Evolutionary conservation across 2,113 vertebrate species (phyloP), one percentile per base, ranked within the genome.

Genomic region (Stigmatopora argus): DNA sequence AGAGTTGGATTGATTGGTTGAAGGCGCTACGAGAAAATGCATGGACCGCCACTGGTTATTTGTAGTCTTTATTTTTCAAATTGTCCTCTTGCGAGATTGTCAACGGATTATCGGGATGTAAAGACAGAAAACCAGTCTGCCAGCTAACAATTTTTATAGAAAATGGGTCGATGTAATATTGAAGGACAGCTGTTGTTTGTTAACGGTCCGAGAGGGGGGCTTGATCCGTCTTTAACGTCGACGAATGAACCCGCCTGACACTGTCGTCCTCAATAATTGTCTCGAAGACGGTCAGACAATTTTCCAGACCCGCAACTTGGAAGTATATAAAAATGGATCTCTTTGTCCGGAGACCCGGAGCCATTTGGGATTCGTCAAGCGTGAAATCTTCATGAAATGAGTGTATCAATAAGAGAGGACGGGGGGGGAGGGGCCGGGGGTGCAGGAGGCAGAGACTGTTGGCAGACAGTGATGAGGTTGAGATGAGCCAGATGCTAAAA

Each of bases 241-340:
- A 46, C 13, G 46, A 6, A 31, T 31, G 26, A 56, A 15, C 53
- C 26, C 4, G 23, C 14, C 12, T 55, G 38, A 7, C 9, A 41
- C 38, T 55, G 5, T 31, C 7, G 23, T 56, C 23, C 23, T 15
- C 53, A 31, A 31, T 56, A 31, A 56, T 66, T 48, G 76, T 86
- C 87, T 85, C 67, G 69, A 83, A 88, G 87, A 88, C 81, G 85
- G 86, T 89, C 85, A 84, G 88, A 90, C 87, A 83, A 90, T 90
- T 90, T 91, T 91, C 86, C 83, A 90, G 86, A 88, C 87, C 89
- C 90, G 89, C 87, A 90, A 90, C 88, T 90, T 91, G 90, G 77
- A 84, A 88, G 84, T 91, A 87, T 88, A 90, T 91, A 90, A 89
- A 88, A 90, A 92, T 91, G 84, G 89, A 91, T 91, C 89, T 90